Conservation (phyloP, 2,113 vertebrate genomes). For the Crotalus tigris region DNA sequence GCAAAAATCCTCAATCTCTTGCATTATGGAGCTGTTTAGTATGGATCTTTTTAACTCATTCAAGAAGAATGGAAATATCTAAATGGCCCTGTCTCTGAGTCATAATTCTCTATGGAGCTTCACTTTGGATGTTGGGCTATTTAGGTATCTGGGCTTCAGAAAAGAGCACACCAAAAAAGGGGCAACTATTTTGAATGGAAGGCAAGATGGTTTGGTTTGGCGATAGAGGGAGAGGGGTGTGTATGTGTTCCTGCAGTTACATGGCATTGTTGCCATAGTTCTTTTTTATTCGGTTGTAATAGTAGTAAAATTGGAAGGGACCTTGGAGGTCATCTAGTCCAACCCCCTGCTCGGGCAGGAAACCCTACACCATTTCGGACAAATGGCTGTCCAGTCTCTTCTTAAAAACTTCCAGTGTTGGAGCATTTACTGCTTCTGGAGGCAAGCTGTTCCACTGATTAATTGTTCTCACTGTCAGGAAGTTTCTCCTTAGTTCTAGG, state of each 20-base stretch:
- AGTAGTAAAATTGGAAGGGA: too few relatives aligned
- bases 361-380: too few relatives aligned
- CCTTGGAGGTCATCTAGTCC: too few relatives aligned
- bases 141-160: not conserved
- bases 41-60: not conserved
- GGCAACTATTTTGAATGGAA: not conserved
- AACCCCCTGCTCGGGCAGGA: too few relatives aligned
- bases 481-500: too few relatives aligned
- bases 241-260: too few relatives aligned
- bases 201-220: not conserved
- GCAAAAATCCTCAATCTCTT: not conserved
- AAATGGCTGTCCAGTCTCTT: too few relatives aligned
- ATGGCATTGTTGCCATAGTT: too few relatives aligned
- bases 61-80: not conserved
- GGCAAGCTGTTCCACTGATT: too few relatives aligned
- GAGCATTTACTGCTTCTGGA: too few relatives aligned
- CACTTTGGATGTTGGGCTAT: not conserved
- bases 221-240: not conserved
- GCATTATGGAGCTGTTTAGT: not conserved
- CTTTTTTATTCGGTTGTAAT: not conserved
- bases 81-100: not conserved
- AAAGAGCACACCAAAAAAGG: not conserved
- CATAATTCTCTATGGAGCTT: not conserved
- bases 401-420: too few relatives aligned
- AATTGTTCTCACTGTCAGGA: too few relatives aligned